phyloP scores from a whole-genome alignment of 2,797 vertebrate species.

The Prunella strophiata region DNA sequence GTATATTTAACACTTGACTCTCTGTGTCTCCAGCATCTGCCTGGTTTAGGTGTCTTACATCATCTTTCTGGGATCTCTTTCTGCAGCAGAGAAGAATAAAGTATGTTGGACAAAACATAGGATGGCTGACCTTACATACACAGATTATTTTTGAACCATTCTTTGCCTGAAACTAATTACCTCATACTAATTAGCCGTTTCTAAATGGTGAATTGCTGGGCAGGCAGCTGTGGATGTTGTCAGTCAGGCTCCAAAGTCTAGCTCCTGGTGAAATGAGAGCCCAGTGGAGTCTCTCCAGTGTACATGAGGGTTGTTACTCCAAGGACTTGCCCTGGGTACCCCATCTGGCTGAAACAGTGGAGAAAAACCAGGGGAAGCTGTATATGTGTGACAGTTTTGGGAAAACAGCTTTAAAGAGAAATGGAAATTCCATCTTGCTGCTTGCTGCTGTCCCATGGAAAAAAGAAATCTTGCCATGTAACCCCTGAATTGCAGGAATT shows the following conservation, averaged over 20 bases:
- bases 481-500: slow-evolving; percentile 69
- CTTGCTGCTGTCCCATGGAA: neutral
- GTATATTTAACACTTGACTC: neutral
- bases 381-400: neutral
- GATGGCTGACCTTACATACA: neutral
- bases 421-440: neutral
- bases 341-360: neutral
- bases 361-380: neutral
- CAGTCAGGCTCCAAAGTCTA: neutral
- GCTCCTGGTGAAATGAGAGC: slow-evolving; percentile 13
- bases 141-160: slow-evolving; percentile 34
- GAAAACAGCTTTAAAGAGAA: neutral
- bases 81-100: neutral
- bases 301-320: neutral
- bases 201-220: neutral
- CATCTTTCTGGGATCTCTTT: neutral
- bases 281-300: neutral
- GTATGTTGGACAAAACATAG: neutral
- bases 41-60: neutral
- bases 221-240: slow-evolving; percentile 32
- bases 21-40: neutral
- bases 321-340: neutral
- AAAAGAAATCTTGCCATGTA: neutral
- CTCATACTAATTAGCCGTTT: slow-evolving; percentile 28
- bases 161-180: slow-evolving; percentile 38